phyloP scores from a whole-genome alignment of 2,888 invertebrate species.

The Drosophila kambysellisi region DNA sequence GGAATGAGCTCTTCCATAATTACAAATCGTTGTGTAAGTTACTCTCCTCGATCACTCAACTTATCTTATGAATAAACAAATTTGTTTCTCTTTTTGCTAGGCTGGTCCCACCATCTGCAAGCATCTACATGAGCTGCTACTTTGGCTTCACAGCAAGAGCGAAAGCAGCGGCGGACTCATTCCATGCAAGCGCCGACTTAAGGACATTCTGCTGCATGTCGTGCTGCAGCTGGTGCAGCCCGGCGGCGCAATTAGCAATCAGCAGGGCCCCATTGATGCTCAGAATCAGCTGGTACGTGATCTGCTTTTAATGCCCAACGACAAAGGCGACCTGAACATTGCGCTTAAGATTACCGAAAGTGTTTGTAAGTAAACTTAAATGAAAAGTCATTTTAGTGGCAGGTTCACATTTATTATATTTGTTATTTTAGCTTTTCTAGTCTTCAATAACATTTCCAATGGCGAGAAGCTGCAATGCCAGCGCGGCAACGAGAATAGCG shows the following conservation, averaged over 20 bases:
- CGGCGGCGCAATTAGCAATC: slow-evolving; percentile 88
- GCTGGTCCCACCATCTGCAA: slow-evolving; percentile 92
- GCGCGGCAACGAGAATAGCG: slow-evolving; percentile 85
- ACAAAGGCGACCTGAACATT: slow-evolving; percentile 89
- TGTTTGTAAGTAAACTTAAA: slow-evolving; percentile 86
- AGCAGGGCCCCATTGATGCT: slow-evolving; percentile 90
- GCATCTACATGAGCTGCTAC: slow-evolving; percentile 89
- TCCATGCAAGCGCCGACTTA: slow-evolving; percentile 86
- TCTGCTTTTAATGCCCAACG: slow-evolving; percentile 87
- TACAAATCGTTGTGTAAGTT: slow-evolving; percentile 84
- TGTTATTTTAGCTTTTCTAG: slow-evolving; percentile 84
- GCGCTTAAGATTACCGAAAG: slow-evolving; percentile 91
- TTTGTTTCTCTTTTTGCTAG: slow-evolving; percentile 83
- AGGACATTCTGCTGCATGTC: slow-evolving; percentile 88
- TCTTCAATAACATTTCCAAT: slow-evolving; percentile 86
- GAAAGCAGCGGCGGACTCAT: slow-evolving; percentile 86
- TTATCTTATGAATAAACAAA: background rate
- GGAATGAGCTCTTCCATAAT: slow-evolving; percentile 86
- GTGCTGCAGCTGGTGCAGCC: slow-evolving; percentile 90
- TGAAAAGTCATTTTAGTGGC: background rate
- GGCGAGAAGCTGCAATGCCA: slow-evolving; percentile 87
- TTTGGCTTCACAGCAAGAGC: slow-evolving; percentile 89
- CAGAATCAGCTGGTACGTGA: slow-evolving; percentile 90
- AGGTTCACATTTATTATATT: background rate
- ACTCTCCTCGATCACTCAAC: background rate